Conservation (phyloP, 2,113 vertebrate genomes). For the Mormyrus lacerda region DNA sequence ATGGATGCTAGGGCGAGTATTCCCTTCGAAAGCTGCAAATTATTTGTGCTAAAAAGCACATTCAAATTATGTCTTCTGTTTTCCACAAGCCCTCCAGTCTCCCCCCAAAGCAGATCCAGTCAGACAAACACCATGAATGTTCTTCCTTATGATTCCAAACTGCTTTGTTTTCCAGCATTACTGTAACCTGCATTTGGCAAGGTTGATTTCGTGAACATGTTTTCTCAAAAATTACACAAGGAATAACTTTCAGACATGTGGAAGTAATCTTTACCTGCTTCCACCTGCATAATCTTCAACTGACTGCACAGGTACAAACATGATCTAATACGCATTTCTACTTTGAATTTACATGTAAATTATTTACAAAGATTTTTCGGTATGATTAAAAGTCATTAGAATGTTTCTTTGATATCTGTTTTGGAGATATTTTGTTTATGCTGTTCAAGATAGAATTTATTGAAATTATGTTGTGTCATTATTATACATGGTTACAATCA, state of each 20-base stretch:
- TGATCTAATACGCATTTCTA: background rate
- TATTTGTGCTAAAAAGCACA: background rate
- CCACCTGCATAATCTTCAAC: background rate
- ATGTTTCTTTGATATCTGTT: background rate
- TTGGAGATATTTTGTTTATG: background rate
- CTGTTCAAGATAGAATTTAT: background rate
- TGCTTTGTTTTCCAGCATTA: background rate
- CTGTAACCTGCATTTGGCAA: background rate
- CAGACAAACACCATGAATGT: background rate
- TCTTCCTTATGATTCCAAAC: background rate
- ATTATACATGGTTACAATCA: background rate
- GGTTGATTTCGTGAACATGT: background rate
- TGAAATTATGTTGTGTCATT: background rate
- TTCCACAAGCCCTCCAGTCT: background rate
- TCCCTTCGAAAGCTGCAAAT: background rate
- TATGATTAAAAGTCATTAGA: background rate
- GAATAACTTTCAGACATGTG: background rate
- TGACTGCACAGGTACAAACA: background rate
- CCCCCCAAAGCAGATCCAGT: background rate
- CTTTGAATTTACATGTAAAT: background rate
- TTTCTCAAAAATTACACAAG: background rate
- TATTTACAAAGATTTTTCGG: background rate
- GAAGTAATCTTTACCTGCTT: background rate
- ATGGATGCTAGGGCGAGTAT: background rate
- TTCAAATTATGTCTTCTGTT: background rate